These are phyloP conservation scores for Sterna hirundo DNA, from an alignment of 2,113 vertebrate genomes.

Conservation along the genomic window DNA sequence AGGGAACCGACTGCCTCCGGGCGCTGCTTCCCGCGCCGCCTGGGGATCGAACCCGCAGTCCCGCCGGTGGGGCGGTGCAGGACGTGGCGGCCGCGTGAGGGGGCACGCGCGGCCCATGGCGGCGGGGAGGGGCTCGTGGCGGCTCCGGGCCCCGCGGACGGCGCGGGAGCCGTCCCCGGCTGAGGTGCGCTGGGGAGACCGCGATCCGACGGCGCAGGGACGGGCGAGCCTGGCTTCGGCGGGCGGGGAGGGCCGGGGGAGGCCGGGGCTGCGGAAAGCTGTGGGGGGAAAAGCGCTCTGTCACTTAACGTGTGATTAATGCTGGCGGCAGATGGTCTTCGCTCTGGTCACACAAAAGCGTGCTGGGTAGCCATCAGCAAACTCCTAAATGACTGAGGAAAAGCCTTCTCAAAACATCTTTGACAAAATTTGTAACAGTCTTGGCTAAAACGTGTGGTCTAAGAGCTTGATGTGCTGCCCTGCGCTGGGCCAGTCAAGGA, in stretches of 20 bases:
- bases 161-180: fast-evolving
- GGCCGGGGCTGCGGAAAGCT: neutral
- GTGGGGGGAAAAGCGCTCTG: fast-evolving
- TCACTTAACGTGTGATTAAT: fast-evolving
- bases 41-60: too few relatives aligned
- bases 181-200: neutral
- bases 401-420: neutral
- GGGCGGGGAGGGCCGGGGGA: too few relatives aligned
- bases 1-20: neutral
- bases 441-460: neutral
- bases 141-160: neutral
- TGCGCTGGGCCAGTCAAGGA: neutral
- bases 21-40: too few relatives aligned
- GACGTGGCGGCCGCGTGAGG: neutral
- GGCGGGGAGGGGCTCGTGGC: neutral
- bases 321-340: neutral
- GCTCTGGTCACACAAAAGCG: fast-evolving
- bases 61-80: too few relatives aligned
- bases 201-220: conserved; percentile 38
- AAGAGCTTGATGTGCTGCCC: fast-evolving
- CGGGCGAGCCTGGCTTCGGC: neutral
- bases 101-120: neutral
- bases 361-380: neutral
- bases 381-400: neutral
- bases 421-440: neutral